Conservation (phyloP, 2,113 vertebrate species). For the Pleuronectes platessa region DNA sequence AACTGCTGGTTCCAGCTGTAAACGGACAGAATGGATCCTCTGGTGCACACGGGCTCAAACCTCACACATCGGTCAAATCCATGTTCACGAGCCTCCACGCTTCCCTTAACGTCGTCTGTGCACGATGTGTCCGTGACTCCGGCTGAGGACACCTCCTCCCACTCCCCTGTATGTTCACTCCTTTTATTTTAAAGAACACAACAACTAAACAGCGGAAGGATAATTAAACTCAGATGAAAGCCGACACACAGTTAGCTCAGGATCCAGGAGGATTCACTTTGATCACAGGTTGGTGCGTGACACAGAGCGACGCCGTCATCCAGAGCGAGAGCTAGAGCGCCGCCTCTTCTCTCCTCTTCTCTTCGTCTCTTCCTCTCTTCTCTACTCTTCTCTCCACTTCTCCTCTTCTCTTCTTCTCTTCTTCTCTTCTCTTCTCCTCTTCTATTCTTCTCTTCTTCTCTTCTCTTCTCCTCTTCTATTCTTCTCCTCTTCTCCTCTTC, state of each 20-base stretch:
- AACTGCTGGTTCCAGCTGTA: too few species aligned
- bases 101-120: too few species aligned
- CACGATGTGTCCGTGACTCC: too few species aligned
- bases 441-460: too few species aligned
- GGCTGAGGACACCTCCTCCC: neutral
- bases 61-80: neutral
- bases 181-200: neutral
- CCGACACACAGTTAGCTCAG: slow-evolving; percentile 13
- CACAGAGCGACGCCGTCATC: slow-evolving; percentile 12
- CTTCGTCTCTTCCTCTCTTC: too few species aligned
- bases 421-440: slow-evolving; percentile 9
- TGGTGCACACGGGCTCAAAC: too few species aligned
- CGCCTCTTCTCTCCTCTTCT: neutral
- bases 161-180: neutral
- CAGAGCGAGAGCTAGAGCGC: slow-evolving; percentile 9
- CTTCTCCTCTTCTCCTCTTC: too few species aligned
- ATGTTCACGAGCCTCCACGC: neutral
- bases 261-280: slow-evolving; percentile 21
- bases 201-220: slow-evolving; percentile 10
- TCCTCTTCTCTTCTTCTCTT: neutral
- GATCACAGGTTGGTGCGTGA: slow-evolving; percentile 22
- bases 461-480: too few species aligned
- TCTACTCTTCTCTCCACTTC: too few species aligned
- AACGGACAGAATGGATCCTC: neutral
- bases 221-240: neutral